These are phyloP conservation scores for Girardinus metallicus DNA, from an alignment of 2,797 vertebrate species.

Conservation along the genomic window DNA sequence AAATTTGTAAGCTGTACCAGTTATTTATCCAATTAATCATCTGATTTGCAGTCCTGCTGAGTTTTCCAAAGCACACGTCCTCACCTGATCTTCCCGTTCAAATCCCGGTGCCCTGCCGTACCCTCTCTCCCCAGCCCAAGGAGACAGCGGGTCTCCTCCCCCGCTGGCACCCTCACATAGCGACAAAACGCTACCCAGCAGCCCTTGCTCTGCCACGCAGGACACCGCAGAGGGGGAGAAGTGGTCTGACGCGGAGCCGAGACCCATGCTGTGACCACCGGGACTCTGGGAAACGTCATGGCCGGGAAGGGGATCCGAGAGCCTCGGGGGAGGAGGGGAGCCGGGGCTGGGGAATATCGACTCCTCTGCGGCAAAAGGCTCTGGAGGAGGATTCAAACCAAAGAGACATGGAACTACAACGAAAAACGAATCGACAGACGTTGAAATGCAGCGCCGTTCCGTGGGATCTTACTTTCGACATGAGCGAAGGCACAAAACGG, in stretches of 20 bases:
- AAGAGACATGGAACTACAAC: not conserved
- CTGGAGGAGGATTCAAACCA: conserved; percentile 67
- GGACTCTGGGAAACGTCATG: conserved; percentile 86
- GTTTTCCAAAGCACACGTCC: conserved; percentile 26
- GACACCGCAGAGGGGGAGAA: conserved; percentile 83
- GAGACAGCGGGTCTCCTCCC: conserved; percentile 78
- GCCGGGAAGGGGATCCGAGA: conserved; percentile 71
- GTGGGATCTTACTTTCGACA: conserved; percentile 89
- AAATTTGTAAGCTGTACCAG: too few species aligned
- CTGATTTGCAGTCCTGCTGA: not conserved
- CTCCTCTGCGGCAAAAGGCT: conserved; percentile 87
- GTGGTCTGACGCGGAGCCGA: conserved; percentile 47
- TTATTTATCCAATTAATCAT: not conserved
- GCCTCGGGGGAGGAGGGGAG: conserved; percentile 75
- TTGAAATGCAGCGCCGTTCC: conserved; percentile 5
- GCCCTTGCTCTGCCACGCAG: conserved; percentile 87
- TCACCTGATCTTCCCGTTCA: conserved; percentile 96
- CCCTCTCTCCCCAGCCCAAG: conserved; percentile 86
- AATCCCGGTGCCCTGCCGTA: conserved; percentile 97
- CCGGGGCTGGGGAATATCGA: conserved; percentile 84
- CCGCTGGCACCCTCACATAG: conserved; percentile 84
- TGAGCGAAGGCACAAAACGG: conserved; percentile 99
- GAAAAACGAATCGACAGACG: not conserved
- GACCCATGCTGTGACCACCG: conserved; percentile 56
- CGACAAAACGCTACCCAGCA: conserved; percentile 87